phyloP scores from a whole-genome alignment of 2,888 invertebrate genomes.

The Aspidapion aeneum region DNA sequence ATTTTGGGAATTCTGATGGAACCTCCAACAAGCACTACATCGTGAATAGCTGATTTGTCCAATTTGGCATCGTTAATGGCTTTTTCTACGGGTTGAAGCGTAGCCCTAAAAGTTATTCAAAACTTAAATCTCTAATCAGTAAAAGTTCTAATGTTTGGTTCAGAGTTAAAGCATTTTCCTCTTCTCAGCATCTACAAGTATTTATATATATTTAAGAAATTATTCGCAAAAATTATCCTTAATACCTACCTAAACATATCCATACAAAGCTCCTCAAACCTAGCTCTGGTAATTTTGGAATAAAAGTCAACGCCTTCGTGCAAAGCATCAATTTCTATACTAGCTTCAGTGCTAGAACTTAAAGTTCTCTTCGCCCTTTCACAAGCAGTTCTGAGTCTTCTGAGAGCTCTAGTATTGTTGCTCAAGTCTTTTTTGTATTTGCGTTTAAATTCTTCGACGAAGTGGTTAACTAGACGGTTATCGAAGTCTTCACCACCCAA shows the following conservation, averaged over 20 bases:
- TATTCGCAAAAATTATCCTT: too few species aligned
- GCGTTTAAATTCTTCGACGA: constrained; percentile 73
- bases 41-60: constrained; percentile 68
- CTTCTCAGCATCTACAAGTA: too few species aligned
- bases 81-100: constrained; percentile 81
- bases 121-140: too few species aligned
- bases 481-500: too few species aligned
- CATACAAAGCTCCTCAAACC: constrained; percentile 88
- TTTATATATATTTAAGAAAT: too few species aligned
- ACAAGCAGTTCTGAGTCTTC: constrained; percentile 82
- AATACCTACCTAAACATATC: too few species aligned
- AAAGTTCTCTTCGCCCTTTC: constrained; percentile 76
- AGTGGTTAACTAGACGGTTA: constrained; percentile 73
- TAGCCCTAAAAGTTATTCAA: too few species aligned
- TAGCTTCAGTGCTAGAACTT: constrained; percentile 74
- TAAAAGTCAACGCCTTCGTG: constrained; percentile 90
- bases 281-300: constrained; percentile 75
- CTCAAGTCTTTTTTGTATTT: constrained; percentile 68
- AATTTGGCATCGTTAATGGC: constrained; percentile 78
- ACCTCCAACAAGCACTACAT: constrained; percentile 85
- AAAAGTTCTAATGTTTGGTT: too few species aligned
- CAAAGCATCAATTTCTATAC: constrained; percentile 84
- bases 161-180: too few species aligned
- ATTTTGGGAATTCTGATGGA: constrained; percentile 91
- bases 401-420: constrained; percentile 71